These are phyloP conservation scores for Papilio machaon DNA, from an alignment of 1,140 invertebrate species.

Conservation along the genomic window DNA sequence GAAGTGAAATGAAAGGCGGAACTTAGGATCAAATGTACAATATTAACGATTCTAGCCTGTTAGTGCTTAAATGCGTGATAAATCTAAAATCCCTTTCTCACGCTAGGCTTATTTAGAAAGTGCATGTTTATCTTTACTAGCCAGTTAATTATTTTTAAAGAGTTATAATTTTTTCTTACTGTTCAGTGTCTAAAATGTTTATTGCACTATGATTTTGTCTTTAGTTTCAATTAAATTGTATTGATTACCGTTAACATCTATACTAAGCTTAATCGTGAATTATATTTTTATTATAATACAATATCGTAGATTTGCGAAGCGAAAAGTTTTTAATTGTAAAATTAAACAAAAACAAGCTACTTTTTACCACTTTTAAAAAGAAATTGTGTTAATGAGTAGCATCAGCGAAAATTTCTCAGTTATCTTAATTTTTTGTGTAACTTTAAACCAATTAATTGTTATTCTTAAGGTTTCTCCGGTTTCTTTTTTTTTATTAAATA, in stretches of 20 bases:
- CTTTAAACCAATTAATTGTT: neutral
- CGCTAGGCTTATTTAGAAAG: slow-evolving; percentile 14
- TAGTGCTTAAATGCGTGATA: slow-evolving; percentile 13
- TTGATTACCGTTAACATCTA: too few relatives aligned
- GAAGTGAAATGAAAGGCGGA: neutral
- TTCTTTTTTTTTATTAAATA: neutral
- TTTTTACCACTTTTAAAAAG: neutral
- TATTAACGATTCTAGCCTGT: slow-evolving; percentile 21
- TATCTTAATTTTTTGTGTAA: slow-evolving; percentile 9
- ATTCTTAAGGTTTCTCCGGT: neutral
- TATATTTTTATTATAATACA: too few relatives aligned
- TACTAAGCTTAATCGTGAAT: too few relatives aligned
- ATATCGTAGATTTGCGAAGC: too few relatives aligned
- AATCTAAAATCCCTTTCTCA: slow-evolving; percentile 15
- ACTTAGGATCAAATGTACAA: slow-evolving; percentile 15
- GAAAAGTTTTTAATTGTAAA: too few relatives aligned
- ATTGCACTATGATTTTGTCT: too few relatives aligned
- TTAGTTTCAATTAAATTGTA: too few relatives aligned
- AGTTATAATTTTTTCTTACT: neutral
- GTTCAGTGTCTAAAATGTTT: neutral
- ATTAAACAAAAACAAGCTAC: neutral
- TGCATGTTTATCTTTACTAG: neutral
- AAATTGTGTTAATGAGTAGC: neutral
- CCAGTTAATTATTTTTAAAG: neutral
- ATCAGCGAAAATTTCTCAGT: neutral